phyloP scores from a whole-genome alignment of 1,140 invertebrate genomes.

The Halesus radiatus region DNA sequence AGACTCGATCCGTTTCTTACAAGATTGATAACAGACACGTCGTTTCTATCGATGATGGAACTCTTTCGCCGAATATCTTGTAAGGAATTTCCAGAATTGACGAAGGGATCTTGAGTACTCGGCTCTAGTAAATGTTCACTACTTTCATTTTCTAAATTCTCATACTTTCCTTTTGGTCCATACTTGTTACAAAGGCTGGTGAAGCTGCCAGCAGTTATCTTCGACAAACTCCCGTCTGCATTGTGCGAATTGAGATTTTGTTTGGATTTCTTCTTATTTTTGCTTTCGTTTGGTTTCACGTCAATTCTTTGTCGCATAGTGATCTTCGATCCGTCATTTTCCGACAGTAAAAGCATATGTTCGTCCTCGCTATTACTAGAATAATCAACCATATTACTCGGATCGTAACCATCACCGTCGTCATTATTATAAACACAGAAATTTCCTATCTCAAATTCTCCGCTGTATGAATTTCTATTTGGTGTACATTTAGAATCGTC shows the following conservation, averaged over 20 bases:
- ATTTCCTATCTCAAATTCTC: slow-evolving; percentile 51
- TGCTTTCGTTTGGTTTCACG: slow-evolving; percentile 59
- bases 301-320: slow-evolving; percentile 62
- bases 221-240: slow-evolving; percentile 38
- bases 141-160: slow-evolving; percentile 51
- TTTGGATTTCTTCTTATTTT: slow-evolving; percentile 59
- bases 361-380: slow-evolving; percentile 68
- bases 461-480: slow-evolving; percentile 52
- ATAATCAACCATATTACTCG: slow-evolving; percentile 59
- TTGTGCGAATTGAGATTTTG: slow-evolving; percentile 18
- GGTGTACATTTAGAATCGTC: background rate
- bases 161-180: slow-evolving; percentile 49
- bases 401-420: slow-evolving; percentile 17
- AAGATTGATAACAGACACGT: slow-evolving; percentile 20
- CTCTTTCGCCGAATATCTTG: slow-evolving; percentile 28
- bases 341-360: slow-evolving; percentile 66
- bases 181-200: slow-evolving; percentile 52
- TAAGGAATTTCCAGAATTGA: slow-evolving; percentile 4
- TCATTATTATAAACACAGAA: slow-evolving; percentile 49
- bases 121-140: slow-evolving; percentile 21
- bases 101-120: background rate
- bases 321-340: slow-evolving; percentile 67
- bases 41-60: slow-evolving; percentile 27
- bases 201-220: slow-evolving; percentile 52
- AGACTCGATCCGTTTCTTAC: slow-evolving; percentile 35